Evolutionary conservation across 1,140 invertebrate species (phyloP).

Genomic region (Aleiodes sp.): DNA sequence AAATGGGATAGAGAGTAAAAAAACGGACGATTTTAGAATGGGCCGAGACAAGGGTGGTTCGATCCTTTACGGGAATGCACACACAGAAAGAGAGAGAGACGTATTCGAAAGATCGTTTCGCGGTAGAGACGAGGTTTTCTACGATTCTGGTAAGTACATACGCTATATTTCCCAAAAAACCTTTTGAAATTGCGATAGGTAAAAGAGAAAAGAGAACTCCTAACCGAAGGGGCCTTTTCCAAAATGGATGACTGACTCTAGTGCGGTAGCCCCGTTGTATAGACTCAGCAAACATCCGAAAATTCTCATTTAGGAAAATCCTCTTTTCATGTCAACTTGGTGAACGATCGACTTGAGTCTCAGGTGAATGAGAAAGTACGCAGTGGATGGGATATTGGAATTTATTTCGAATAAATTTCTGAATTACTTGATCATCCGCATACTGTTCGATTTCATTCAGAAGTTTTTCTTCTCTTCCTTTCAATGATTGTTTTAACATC

Average conservation of each 20-base stretch:
- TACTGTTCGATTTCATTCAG: too few relatives aligned
- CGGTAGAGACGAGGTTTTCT: conserved; percentile 11
- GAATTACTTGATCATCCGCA: too few relatives aligned
- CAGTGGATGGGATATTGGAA: neutral
- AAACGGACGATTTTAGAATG: conserved; percentile 28
- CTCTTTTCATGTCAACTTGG: conserved; percentile 7
- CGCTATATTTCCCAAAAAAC: neutral
- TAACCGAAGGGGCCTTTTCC: neutral
- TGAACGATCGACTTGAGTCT: conserved; percentile 1
- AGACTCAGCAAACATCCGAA: neutral
- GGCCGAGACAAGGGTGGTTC: conserved; percentile 25
- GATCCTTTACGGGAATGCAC: conserved; percentile 20
- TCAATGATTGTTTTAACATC: too few relatives aligned
- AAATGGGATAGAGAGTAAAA: conserved; percentile 5
- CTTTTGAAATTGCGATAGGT: conserved; percentile 7
- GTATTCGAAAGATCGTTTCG: conserved; percentile 17
- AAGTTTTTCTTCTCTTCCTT: too few relatives aligned
- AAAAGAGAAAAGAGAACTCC: conserved; percentile 1
- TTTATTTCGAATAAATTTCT: neutral
- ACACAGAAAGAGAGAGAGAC: neutral
- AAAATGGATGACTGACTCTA: conserved; percentile 11
- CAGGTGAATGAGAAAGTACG: neutral
- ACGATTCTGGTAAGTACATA: neutral
- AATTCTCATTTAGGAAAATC: neutral
- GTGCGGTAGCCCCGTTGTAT: neutral